Evolutionary conservation across 1,140 invertebrate genomes (phyloP).

Genomic region (Neodiprion lecontei): DNA sequence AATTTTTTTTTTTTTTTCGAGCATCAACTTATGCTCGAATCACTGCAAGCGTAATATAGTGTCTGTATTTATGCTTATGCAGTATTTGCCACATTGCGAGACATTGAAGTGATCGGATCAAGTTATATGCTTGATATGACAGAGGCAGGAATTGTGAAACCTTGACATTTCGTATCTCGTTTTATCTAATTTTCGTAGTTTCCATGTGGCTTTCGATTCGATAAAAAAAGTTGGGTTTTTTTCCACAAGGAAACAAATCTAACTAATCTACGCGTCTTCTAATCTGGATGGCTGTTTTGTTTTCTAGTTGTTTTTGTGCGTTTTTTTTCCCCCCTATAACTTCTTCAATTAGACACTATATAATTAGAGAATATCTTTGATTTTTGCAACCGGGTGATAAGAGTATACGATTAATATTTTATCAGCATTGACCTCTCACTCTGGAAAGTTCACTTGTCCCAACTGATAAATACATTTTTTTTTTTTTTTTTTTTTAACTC

Average conservation of each 20-base stretch:
- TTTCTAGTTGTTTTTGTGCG: background rate
- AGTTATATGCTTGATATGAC: background rate
- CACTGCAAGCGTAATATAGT: no score
- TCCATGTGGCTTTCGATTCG: background rate
- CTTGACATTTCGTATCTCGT: background rate
- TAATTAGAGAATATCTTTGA: no score
- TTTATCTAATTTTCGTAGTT: background rate
- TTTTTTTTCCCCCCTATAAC: no score
- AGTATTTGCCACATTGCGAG: no score
- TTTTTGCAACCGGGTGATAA: no score
- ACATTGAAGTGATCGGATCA: no score
- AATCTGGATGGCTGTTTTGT: background rate
- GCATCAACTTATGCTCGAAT: no score
- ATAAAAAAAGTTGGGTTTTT: background rate
- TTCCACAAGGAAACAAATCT: background rate
- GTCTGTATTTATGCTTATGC: no score
- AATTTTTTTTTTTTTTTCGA: no score
- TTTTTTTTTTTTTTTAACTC: constrained; percentile 29
- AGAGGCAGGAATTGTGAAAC: background rate
- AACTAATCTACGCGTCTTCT: no score
- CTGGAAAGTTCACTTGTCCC: constrained; percentile 41
- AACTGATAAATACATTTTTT: constrained; percentile 47
- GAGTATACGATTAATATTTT: constrained; percentile 46
- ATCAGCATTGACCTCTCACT: constrained; percentile 48
- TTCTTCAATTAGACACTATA: no score